These are phyloP conservation scores for Tolmerus cingulatus DNA, from an alignment of 2,888 invertebrate species.

Conservation along the genomic window DNA sequence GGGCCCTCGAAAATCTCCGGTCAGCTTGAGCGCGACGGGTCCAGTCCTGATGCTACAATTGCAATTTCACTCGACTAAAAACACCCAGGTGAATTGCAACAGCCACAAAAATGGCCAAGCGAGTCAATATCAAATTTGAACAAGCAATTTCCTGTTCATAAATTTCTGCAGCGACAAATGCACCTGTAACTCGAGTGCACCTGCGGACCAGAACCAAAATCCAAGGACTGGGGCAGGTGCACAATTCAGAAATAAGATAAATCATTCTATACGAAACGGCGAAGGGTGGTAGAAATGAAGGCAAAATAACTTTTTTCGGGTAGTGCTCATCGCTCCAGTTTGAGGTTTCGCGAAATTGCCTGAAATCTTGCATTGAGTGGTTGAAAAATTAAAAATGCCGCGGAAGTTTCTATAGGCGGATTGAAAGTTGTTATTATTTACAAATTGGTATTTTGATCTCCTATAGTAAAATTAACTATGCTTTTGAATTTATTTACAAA, in stretches of 20 bases:
- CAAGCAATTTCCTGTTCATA: neutral
- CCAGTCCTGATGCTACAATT: neutral
- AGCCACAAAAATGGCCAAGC: neutral
- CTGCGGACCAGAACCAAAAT: neutral
- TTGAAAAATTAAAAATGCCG: neutral
- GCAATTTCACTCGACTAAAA: neutral
- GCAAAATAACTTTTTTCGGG: neutral
- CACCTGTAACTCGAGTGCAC: conserved; percentile 5
- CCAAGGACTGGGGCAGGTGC: neutral
- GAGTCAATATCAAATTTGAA: neutral
- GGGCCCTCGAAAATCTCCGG: neutral
- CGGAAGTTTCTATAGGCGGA: neutral
- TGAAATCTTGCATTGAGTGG: neutral
- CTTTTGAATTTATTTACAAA: too few relatives aligned
- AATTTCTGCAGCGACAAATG: neutral
- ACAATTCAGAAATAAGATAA: neutral
- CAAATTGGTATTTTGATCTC: neutral
- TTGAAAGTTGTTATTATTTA: neutral
- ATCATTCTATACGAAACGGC: neutral
- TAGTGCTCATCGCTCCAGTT: neutral
- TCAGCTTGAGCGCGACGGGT: neutral
- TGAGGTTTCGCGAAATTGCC: neutral
- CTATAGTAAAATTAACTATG: neutral
- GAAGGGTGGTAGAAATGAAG: neutral
- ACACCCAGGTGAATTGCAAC: neutral